Evolutionary conservation across 2,797 vertebrate genomes (phyloP).

Genomic region (Sitta carolinensis): DNA sequence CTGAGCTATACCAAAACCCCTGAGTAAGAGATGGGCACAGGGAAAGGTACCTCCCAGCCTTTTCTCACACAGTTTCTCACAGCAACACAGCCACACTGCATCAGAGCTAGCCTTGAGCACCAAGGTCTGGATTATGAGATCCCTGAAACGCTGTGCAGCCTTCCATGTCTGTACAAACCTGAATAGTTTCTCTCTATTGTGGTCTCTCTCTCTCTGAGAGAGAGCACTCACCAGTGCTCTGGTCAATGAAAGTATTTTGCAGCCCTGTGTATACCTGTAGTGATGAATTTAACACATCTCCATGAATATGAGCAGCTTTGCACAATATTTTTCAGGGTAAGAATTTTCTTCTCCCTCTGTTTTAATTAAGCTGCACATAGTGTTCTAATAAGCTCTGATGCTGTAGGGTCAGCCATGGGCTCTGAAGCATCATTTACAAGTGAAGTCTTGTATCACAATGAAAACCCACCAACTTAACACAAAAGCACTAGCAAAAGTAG

Average conservation of each 20-base stretch:
- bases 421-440: neutral
- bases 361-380: neutral
- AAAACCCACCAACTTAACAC: neutral
- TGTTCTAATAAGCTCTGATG: neutral
- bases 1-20: neutral
- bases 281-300: neutral
- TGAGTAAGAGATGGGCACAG: accelerated
- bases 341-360: neutral
- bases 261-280: neutral
- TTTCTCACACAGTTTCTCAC: neutral
- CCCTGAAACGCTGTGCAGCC: neutral
- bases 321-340: neutral
- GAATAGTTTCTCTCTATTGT: neutral
- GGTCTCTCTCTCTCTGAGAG: neutral
- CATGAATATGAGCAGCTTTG: neutral
- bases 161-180: neutral
- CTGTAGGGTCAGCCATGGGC: neutral
- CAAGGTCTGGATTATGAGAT: neutral
- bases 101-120: neutral
- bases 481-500: neutral
- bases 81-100: neutral
- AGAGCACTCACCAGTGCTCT: neutral
- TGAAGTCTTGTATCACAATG: neutral
- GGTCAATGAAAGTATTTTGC: neutral
- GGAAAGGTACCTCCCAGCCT: neutral